phyloP scores from a whole-genome alignment of 2,888 invertebrate genomes.

The Ennomos fuscantarius region DNA sequence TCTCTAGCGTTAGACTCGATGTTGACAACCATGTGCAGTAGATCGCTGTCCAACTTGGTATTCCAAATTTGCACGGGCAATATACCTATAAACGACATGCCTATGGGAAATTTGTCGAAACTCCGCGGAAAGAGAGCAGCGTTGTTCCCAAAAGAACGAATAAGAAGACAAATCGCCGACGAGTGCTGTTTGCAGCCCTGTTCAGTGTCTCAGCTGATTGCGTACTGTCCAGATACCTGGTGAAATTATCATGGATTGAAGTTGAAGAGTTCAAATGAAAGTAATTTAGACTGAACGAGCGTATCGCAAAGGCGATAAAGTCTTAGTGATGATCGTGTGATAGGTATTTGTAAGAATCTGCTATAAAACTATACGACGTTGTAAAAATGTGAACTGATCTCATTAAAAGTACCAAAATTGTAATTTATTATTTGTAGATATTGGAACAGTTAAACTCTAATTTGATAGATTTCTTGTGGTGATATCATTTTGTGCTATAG shows the following conservation, averaged over 20 bases:
- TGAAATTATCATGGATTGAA: conserved; percentile 45
- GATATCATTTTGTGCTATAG: too few relatives aligned
- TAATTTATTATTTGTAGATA: not conserved
- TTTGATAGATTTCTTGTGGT: too few relatives aligned
- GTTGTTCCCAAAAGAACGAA: conserved; percentile 53
- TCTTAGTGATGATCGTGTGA: conserved; percentile 12
- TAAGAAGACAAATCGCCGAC: conserved; percentile 61
- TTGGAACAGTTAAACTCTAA: too few relatives aligned
- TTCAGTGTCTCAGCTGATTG: conserved; percentile 64
- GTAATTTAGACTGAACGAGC: conserved; percentile 32
- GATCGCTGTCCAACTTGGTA: conserved; percentile 56
- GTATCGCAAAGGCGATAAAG: conserved; percentile 5
- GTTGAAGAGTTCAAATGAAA: conserved; percentile 26
- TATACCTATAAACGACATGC: conserved; percentile 52
- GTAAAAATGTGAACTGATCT: conserved; percentile 14
- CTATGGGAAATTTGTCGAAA: conserved; percentile 49
- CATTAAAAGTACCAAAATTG: conserved; percentile 6
- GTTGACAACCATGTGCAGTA: conserved; percentile 60
- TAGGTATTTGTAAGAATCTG: conserved; percentile 2
- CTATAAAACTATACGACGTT: not conserved
- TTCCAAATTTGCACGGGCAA: conserved; percentile 62
- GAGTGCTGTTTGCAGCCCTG: conserved; percentile 69
- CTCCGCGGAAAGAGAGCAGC: conserved; percentile 61
- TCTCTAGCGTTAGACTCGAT: conserved; percentile 56
- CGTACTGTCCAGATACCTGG: conserved; percentile 74